Evolutionary conservation across 2,113 vertebrate species (phyloP).

Genomic region (Struthidea cinerea): DNA sequence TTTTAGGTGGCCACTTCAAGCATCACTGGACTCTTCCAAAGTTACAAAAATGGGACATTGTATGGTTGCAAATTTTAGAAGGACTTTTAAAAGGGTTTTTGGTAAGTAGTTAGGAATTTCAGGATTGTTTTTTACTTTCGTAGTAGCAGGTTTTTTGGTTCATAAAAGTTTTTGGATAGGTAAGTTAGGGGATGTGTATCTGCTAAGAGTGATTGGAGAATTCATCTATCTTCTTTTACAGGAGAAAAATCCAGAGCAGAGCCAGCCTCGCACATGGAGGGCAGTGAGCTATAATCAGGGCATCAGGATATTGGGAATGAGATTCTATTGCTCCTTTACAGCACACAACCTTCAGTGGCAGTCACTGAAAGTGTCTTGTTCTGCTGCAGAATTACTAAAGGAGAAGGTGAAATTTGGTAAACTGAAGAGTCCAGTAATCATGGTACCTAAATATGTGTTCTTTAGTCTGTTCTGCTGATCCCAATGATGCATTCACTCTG

Average conservation of each 20-base stretch:
- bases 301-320: not conserved
- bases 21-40: not conserved
- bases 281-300: not conserved
- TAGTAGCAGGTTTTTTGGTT: not conserved
- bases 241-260: not conserved
- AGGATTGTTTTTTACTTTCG: not conserved
- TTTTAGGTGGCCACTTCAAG: too few relatives aligned
- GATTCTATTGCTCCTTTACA: not conserved
- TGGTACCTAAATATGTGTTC: not conserved
- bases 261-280: not conserved
- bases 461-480: not conserved
- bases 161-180: not conserved
- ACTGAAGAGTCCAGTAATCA: not conserved
- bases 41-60: not conserved
- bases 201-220: not conserved
- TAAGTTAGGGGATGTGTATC: not conserved
- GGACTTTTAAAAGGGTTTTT: not conserved
- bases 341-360: not conserved
- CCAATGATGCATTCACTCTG: not conserved
- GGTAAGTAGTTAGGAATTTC: not conserved
- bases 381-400: not conserved
- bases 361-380: not conserved
- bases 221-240: not conserved
- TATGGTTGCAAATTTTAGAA: not conserved
- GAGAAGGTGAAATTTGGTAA: not conserved